Conservation (phyloP, 2,113 vertebrate genomes). For the Xerus inauris region DNA sequence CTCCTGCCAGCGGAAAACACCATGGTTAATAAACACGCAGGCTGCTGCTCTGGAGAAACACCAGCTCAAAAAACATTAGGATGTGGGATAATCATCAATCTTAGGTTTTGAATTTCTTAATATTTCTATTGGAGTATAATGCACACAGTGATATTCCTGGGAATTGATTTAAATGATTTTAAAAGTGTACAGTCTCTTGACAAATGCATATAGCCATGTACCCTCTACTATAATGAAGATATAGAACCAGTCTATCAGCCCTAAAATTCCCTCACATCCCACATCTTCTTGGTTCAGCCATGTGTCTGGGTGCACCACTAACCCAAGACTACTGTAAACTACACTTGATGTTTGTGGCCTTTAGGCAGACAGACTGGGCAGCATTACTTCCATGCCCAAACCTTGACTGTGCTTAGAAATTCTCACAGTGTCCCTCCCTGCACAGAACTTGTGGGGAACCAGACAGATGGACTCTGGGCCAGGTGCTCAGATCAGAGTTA, state of each 20-base stretch:
- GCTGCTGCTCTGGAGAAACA: not conserved
- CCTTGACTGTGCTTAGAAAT: not conserved
- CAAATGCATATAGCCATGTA: not conserved
- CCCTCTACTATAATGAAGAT: not conserved
- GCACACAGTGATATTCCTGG: not conserved
- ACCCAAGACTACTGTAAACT: not conserved
- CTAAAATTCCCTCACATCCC: not conserved
- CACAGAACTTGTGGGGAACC: not conserved
- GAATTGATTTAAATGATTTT: not conserved
- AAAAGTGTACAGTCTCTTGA: not conserved
- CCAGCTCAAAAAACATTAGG: not conserved
- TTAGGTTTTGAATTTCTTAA: not conserved
- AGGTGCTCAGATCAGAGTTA: not conserved
- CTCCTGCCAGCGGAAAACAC: slow-evolving; percentile 86
- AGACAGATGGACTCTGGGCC: not conserved
- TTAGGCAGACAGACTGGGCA: not conserved
- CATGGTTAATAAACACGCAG: slow-evolving; percentile 10
- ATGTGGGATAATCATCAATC: too few relatives aligned
- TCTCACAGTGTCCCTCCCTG: not conserved
- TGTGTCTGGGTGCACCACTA: not conserved
- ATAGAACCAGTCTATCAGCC: not conserved
- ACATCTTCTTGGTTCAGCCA: not conserved
- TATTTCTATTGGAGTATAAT: not conserved
- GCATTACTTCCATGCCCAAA: not conserved
- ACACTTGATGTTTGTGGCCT: not conserved